Base-by-base conservation (phyloP, 2,797 vertebrate species). In the Hydrocynus forskahlii region DNA sequence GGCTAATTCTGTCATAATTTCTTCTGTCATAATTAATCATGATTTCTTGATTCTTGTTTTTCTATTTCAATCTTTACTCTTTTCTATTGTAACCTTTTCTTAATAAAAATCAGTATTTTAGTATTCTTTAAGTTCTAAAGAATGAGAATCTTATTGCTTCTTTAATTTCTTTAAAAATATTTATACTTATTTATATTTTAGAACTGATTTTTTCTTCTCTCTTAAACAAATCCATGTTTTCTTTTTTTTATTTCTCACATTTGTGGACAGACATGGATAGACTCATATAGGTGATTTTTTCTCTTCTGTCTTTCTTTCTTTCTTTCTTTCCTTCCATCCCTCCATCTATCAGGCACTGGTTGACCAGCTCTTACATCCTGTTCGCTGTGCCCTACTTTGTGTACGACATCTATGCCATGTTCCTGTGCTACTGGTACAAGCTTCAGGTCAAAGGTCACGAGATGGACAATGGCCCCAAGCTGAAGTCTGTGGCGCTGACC, bases 321-420 rank as follows among this genome's bases (percentile, higher is more conserved):
- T 79, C 12, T 66, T 14, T 77, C 48, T 48, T 23, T 80, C 60
- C 67, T 45, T 83, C 25, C 84, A 57, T 55, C 3, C 50, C 57
- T 60, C 48, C 80, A 55, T 68, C 71, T 73, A 40, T 85, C 92
- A 98, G 97, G 88, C 96, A 97, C 73, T 98, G 97, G 96, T 91
- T 98, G 70, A 96, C 97, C 1, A 95, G 94, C 76, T 85, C 91
- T 64, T 98, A 98, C 93, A 97, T 97, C 35, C 91, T 96, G 70
- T 97, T 98, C 12, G 97, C 97, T 0, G 95, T 97, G 50, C 97
- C 97, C 84, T 98, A 98, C 92, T 98, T 98, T 75, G 92, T 96
- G 64, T 98, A 97, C 0, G 97, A 98, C 86, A 94, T 97, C 92
- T 97, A 97, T 1, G 97, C 97, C 81, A 97, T 98, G 97, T 98